A percentile compares a stretch with the other conserved stretches of the same genome.
Evolutionary conservation across 2,888 invertebrate species (phyloP).

Genomic region (Drosophila mulleri): DNA sequence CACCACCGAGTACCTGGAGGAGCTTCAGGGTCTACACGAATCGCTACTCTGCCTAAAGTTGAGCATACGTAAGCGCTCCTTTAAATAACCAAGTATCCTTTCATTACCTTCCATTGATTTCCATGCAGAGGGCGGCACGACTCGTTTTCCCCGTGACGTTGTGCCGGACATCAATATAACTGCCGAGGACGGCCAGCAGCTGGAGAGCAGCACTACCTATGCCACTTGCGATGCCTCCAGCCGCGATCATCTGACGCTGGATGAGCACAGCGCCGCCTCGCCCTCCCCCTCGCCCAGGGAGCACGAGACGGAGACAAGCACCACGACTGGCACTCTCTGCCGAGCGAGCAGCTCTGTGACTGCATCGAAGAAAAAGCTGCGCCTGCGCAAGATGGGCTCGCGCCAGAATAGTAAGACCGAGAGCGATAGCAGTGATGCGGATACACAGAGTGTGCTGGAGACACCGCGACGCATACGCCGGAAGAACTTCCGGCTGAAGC

Average conservation of each 20-base stretch:
- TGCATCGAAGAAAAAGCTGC: conserved; percentile 80
- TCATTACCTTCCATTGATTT: not conserved
- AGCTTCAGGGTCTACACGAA: conserved; percentile 80
- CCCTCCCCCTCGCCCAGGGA: conserved; percentile 59
- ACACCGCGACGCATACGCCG: conserved; percentile 84
- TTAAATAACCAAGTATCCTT: too few relatives aligned
- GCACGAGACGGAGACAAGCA: conserved; percentile 72
- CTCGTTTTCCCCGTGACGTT: conserved; percentile 68
- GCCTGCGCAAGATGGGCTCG: conserved; percentile 84
- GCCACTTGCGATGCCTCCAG: conserved; percentile 55
- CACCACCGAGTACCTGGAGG: conserved; percentile 75
- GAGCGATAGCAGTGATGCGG: conserved; percentile 84
- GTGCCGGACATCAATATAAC: conserved; percentile 84
- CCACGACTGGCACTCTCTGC: conserved; percentile 65
- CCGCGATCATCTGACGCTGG: conserved; percentile 68
- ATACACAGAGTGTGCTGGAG: conserved; percentile 79
- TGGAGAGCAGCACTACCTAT: conserved; percentile 58
- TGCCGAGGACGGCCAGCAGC: conserved; percentile 75
- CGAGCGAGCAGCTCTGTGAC: conserved; percentile 43
- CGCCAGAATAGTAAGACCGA: conserved; percentile 85
- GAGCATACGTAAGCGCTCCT: conserved; percentile 76
- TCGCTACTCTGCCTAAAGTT: conserved; percentile 79
- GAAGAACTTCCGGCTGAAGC: conserved; percentile 83
- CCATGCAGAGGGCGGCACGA: conserved; percentile 72
- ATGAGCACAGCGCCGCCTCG: conserved; percentile 75